Conservation (phyloP, 2,797 vertebrate genomes). For the Discoglossus pictus region DNA sequence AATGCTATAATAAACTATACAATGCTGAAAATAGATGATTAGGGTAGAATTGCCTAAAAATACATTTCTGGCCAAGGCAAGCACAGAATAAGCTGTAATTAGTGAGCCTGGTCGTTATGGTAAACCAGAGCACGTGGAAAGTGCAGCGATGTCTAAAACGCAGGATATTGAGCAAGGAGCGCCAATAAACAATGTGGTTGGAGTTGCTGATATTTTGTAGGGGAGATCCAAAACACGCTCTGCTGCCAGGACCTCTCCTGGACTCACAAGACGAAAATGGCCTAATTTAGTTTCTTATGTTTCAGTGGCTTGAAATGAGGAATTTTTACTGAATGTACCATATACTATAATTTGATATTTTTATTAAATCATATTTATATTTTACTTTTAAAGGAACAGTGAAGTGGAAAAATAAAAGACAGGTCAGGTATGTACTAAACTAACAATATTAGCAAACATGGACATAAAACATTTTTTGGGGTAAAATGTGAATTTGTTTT, state of each 20-base stretch:
- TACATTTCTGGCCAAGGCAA: constrained; percentile 57
- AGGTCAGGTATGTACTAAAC: too few relatives aligned
- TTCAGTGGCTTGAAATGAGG: neutral
- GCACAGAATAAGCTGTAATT: constrained; percentile 59
- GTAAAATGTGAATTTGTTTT: too few relatives aligned
- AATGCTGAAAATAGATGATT: constrained; percentile 32
- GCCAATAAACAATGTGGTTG: constrained; percentile 59
- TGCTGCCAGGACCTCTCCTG: constrained; percentile 59
- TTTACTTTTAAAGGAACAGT: too few relatives aligned
- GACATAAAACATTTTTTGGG: too few relatives aligned
- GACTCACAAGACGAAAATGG: constrained; percentile 59
- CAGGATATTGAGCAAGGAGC: constrained; percentile 47
- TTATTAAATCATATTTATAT: too few relatives aligned
- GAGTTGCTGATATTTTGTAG: constrained; percentile 49
- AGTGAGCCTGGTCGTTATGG: constrained; percentile 64
- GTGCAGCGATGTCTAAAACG: constrained; percentile 41
- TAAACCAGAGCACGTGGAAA: constrained; percentile 50
- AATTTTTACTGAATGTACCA: constrained; percentile 3
- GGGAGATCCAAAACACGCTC: constrained; percentile 27
- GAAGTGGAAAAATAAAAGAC: too few relatives aligned
- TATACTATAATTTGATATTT: too few relatives aligned
- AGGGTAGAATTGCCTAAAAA: constrained; percentile 30
- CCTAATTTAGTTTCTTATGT: constrained; percentile 45
- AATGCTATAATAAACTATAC: constrained; percentile 12
- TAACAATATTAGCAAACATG: too few relatives aligned